A percentile compares a stretch with the other conserved stretches of the same genome.
Evolutionary conservation across 2,797 vertebrate species (phyloP).

Genomic region (Staurois parvus): DNA sequence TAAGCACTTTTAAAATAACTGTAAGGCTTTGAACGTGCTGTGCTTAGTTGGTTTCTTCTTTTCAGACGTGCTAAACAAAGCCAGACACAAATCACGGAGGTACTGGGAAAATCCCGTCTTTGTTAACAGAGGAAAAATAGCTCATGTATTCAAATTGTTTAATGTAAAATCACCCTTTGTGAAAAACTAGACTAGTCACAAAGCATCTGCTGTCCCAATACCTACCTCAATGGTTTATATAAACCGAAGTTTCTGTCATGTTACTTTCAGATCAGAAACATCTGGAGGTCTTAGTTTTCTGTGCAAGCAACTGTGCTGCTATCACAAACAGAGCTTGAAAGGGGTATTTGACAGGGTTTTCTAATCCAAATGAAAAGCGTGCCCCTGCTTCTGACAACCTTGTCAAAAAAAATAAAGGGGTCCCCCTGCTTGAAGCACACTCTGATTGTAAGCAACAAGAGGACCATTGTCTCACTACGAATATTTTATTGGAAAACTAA

Average conservation of each 20-base stretch:
- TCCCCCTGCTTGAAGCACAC: too few relatives aligned
- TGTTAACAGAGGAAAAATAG: constrained; percentile 13
- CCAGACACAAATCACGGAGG: not conserved
- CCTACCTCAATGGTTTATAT: constrained; percentile 12
- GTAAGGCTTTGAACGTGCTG: too few relatives aligned
- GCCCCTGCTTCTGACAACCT: not conserved
- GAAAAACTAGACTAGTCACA: constrained; percentile 53
- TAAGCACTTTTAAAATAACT: not conserved
- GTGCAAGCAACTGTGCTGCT: too few relatives aligned
- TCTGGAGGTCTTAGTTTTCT: constrained; percentile 19
- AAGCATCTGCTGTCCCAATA: constrained; percentile 32
- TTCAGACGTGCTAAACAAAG: not conserved
- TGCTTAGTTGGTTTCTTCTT: not conserved
- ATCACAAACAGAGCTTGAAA: not conserved
- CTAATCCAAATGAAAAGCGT: not conserved
- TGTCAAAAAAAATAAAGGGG: too few relatives aligned
- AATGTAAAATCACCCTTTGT: constrained; percentile 57
- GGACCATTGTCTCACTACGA: too few relatives aligned
- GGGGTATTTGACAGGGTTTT: not conserved
- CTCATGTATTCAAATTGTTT: constrained; percentile 32
- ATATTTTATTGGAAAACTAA: too few relatives aligned
- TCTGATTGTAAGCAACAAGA: too few relatives aligned
- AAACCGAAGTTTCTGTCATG: constrained; percentile 21
- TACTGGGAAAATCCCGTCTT: constrained; percentile 34
- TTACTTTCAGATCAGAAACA: not conserved